phyloP scores from a whole-genome alignment of 2,113 vertebrate genomes.

The Patagioenas fasciata region DNA sequence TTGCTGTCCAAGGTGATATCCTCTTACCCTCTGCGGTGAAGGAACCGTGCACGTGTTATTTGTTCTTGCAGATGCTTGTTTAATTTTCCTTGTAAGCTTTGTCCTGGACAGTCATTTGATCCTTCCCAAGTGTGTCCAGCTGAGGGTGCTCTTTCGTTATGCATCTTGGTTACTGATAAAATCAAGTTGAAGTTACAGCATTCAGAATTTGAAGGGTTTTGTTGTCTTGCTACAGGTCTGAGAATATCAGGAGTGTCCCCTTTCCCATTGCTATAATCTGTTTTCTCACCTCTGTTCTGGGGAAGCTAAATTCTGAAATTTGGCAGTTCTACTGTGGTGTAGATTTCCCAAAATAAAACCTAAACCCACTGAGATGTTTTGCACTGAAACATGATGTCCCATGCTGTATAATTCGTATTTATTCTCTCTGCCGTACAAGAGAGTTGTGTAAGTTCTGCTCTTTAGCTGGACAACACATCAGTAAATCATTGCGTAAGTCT shows the following conservation, averaged over 20 bases:
- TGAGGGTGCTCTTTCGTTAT: slow-evolving; percentile 34
- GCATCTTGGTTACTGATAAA: not conserved
- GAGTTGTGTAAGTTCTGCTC: not conserved
- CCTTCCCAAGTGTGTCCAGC: slow-evolving; percentile 17
- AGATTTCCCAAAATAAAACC: not conserved
- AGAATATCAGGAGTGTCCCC: not conserved
- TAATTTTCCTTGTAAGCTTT: not conserved
- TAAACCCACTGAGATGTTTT: not conserved
- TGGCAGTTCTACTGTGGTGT: not conserved
- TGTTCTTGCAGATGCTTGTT: fast-evolving
- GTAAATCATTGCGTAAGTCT: not conserved
- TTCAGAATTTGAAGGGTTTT: not conserved
- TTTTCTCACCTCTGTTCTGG: not conserved
- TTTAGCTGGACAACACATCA: not conserved
- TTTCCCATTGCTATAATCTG: not conserved
- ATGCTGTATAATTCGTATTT: not conserved
- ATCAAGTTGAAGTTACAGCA: not conserved
- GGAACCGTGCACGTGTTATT: not conserved
- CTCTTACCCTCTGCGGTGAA: not conserved
- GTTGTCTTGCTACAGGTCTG: not conserved
- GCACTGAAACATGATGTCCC: not conserved
- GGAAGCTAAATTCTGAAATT: not conserved
- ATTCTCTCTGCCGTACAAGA: not conserved
- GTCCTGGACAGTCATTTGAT: not conserved
- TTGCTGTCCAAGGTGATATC: not conserved